Evolutionary conservation across 2,888 invertebrate genomes (phyloP).

Genomic region (Podabrus alpinus): DNA sequence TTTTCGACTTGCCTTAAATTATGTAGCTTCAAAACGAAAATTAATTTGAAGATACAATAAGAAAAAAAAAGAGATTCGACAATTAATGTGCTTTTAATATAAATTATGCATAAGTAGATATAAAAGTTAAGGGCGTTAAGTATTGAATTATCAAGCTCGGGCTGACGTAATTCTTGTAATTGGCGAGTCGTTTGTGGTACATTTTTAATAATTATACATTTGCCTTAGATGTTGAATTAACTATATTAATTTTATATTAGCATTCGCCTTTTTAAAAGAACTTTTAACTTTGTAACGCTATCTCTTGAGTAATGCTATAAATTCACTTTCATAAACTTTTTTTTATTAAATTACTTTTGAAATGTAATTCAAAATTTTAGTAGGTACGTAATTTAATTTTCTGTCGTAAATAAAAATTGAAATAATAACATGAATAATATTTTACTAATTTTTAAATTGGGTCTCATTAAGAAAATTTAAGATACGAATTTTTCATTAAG

Average conservation of each 20-base stretch:
- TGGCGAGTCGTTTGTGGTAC: conserved; percentile 48
- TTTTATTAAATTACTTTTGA: conserved; percentile 3
- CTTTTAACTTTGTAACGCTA: conserved; percentile 12
- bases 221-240: conserved; percentile 41
- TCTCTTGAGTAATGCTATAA: neutral
- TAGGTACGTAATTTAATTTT: neutral
- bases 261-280: conserved; percentile 7
- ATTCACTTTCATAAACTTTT: neutral
- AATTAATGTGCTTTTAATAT: conserved; percentile 39
- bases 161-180: conserved; percentile 47
- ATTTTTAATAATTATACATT: conserved; percentile 47
- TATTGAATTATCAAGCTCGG: conserved; percentile 47
- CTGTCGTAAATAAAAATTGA: neutral
- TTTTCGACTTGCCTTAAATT: neutral
- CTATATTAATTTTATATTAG: conserved; percentile 8
- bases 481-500: neutral
- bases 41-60: neutral
- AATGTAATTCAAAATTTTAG: neutral
- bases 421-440: neutral
- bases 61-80: conserved; percentile 14
- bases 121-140: conserved; percentile 47
- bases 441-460: neutral
- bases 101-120: conserved; percentile 49
- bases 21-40: neutral
- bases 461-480: neutral